Evolutionary conservation across 2,113 vertebrate genomes (phyloP).

Genomic region (Thinocorus orbignyianus): DNA sequence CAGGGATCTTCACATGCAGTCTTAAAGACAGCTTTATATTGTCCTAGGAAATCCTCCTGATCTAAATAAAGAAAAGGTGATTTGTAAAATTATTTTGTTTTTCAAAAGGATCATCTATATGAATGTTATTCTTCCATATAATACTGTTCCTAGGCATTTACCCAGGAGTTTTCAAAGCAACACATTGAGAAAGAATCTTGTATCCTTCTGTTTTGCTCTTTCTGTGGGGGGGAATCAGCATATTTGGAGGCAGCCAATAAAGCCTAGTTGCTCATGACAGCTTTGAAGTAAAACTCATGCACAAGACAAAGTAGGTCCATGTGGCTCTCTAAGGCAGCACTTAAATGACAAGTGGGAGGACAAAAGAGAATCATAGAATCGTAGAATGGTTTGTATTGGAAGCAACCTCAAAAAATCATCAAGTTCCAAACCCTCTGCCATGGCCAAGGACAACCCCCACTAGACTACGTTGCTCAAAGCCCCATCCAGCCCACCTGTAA

Average conservation of each 20-base stretch:
- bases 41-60: slow-evolving; percentile 47
- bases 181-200: not conserved
- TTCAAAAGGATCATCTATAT: not conserved
- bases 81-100: not conserved
- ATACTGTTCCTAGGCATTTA: not conserved
- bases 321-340: not conserved
- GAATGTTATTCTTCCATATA: not conserved
- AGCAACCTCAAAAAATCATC: too few relatives aligned
- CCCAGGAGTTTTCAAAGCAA: not conserved
- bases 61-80: slow-evolving; percentile 48
- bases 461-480: too few relatives aligned
- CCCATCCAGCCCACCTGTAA: not conserved
- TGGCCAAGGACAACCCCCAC: too few relatives aligned
- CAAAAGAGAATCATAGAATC: not conserved
- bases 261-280: not conserved
- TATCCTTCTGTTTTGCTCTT: not conserved
- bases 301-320: not conserved
- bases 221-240: not conserved
- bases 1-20: slow-evolving; percentile 53
- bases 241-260: not conserved
- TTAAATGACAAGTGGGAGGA: not conserved
- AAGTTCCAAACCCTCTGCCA: too few relatives aligned
- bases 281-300: not conserved
- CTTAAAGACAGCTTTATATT: slow-evolving; percentile 67
- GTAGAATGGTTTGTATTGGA: too few relatives aligned